Evolutionary conservation across 1,140 invertebrate genomes (phyloP).

Genomic region (Drosophila parabipectinata): DNA sequence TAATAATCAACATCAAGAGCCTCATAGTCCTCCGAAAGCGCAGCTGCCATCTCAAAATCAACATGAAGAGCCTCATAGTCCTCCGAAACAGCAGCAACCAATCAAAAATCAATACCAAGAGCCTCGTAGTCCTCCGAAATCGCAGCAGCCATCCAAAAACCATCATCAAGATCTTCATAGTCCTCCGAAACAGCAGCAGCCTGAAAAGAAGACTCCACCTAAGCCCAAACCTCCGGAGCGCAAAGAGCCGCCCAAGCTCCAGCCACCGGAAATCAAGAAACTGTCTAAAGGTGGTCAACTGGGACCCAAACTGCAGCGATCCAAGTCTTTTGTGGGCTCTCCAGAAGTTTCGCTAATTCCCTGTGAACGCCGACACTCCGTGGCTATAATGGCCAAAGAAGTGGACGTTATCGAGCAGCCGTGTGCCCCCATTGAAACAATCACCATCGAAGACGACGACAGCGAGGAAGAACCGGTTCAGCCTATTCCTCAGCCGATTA

Average conservation of each 20-base stretch:
- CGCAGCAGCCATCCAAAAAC: not conserved
- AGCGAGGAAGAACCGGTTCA: slow-evolving; percentile 7
- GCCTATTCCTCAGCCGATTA: not conserved
- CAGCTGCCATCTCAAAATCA: too few species aligned
- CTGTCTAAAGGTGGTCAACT: not conserved
- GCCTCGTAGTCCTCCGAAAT: too few species aligned
- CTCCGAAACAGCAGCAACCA: too few species aligned
- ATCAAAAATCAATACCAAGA: too few species aligned
- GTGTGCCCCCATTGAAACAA: slow-evolving; percentile 59
- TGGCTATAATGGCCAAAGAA: slow-evolving; percentile 72
- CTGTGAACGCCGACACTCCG: slow-evolving; percentile 57
- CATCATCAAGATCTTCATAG: not conserved
- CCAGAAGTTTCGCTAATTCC: slow-evolving; percentile 1
- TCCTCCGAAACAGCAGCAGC: not conserved
- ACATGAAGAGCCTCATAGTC: too few species aligned
- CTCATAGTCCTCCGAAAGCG: too few species aligned
- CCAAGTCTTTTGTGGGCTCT: slow-evolving; percentile 54
- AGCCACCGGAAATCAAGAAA: not conserved
- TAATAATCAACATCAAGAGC: too few species aligned
- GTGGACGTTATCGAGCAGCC: slow-evolving; percentile 55
- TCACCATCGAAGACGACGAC: slow-evolving; percentile 66
- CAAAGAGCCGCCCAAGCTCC: not conserved
- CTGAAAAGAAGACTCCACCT: not conserved
- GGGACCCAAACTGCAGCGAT: slow-evolving; percentile 50
- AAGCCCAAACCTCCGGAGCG: not conserved